These are phyloP conservation scores for Crypturellus undulatus DNA, from an alignment of 2,113 vertebrate species.

Conservation along the genomic window DNA sequence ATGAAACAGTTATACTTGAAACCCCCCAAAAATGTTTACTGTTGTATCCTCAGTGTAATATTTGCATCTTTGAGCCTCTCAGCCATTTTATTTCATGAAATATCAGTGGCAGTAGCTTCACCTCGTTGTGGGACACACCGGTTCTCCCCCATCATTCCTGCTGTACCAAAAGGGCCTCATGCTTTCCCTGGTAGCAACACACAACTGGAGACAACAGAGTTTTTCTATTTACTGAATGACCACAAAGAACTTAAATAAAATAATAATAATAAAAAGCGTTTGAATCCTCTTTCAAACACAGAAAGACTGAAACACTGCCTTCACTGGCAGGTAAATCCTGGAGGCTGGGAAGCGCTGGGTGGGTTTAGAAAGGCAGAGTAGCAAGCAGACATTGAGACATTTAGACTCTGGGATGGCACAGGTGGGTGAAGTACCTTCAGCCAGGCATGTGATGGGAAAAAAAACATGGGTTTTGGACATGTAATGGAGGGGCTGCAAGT, in stretches of 20 bases:
- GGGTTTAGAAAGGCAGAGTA: background rate
- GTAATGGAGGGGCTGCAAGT: background rate
- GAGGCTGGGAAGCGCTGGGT: background rate
- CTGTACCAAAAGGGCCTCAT: background rate
- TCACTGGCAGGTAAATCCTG: background rate
- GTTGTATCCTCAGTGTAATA: background rate
- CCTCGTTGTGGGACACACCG: background rate
- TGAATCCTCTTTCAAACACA: background rate
- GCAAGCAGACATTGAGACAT: background rate
- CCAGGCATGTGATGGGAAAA: accelerated
- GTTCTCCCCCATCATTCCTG: background rate
- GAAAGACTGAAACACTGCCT: background rate
- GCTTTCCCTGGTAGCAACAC: background rate
- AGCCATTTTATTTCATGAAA: background rate
- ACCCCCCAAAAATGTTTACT: background rate
- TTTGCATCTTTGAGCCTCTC: background rate
- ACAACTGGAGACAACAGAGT: background rate
- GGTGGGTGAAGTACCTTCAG: background rate
- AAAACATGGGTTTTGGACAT: background rate
- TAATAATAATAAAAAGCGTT: background rate
- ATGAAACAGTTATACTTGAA: background rate
- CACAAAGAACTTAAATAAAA: background rate
- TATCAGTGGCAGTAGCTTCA: background rate
- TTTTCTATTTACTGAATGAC: background rate
- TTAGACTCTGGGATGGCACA: background rate